Conservation (phyloP, 2,797 vertebrate species). For the Pseudopleuronectes americanus region DNA sequence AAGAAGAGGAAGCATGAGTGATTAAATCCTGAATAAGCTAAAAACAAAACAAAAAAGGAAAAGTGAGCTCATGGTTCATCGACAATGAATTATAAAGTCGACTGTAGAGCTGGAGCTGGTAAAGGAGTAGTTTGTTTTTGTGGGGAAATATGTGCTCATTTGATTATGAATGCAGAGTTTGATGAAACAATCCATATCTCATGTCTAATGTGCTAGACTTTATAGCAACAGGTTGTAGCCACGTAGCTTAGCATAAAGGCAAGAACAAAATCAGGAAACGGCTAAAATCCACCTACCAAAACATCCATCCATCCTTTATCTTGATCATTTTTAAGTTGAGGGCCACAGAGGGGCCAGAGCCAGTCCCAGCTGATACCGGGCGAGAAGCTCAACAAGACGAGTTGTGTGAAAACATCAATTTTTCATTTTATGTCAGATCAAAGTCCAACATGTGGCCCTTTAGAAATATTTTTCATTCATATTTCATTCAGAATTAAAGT, state of each 20-base stretch:
- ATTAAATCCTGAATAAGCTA: conserved; percentile 73
- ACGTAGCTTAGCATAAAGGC: background rate
- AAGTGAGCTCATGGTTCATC: conserved; percentile 31
- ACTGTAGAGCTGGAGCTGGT: conserved; percentile 53
- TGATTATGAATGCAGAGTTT: background rate
- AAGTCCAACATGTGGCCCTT: too few relatives aligned
- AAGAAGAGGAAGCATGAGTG: conserved; percentile 57
- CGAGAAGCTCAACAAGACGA: too few relatives aligned
- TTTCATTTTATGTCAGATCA: too few relatives aligned
- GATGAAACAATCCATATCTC: background rate
- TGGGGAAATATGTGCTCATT: background rate
- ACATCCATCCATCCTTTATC: background rate
- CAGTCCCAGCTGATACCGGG: too few relatives aligned
- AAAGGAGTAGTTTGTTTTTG: conserved; percentile 6
- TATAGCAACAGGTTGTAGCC: background rate
- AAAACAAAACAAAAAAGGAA: conserved; percentile 16
- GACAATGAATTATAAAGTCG: conserved; percentile 21
- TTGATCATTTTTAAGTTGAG: too few relatives aligned
- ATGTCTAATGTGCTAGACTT: too few relatives aligned
- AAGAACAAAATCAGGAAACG: too few relatives aligned
- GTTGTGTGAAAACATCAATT: too few relatives aligned
- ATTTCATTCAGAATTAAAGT: too few relatives aligned
- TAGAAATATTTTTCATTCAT: too few relatives aligned
- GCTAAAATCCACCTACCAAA: background rate
- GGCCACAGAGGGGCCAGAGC: too few relatives aligned